These are phyloP conservation scores for Pachypanchax playfairii DNA, from an alignment of 2,113 vertebrate species.

Conservation along the genomic window DNA sequence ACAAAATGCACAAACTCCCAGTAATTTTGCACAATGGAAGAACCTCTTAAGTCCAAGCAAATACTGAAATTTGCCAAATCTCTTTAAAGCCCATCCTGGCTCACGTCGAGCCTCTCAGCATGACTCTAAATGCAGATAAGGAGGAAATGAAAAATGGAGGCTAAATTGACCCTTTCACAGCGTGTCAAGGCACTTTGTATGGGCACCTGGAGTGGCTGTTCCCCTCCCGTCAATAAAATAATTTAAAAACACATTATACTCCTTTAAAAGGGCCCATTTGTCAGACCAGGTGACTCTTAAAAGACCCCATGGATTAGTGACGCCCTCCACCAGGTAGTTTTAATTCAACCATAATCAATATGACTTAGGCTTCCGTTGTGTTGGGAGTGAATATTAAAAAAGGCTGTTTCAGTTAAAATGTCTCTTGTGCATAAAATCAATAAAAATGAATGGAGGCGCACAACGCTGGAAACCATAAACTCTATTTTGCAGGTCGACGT, in stretches of 20 bases:
- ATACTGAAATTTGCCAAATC: conserved; percentile 83
- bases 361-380: conserved; percentile 77
- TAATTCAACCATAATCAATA: conserved; percentile 83
- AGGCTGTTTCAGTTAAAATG: conserved; percentile 70
- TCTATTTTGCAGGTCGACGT: conserved; percentile 8
- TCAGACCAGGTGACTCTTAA: conserved; percentile 99
- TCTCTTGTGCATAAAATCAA: conserved; percentile 72
- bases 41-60: conserved; percentile 81
- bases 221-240: conserved; percentile 96
- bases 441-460: conserved; percentile 61
- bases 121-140: conserved; percentile 88
- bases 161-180: conserved; percentile 99
- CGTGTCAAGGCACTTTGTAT: conserved; percentile 90
- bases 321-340: conserved; percentile 84
- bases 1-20: conserved; percentile 39
- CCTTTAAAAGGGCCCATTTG: conserved; percentile 96
- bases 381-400: conserved; percentile 79
- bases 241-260: conserved; percentile 98
- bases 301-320: conserved; percentile 90
- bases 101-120: conserved; percentile 83
- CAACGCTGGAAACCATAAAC: conserved; percentile 30
- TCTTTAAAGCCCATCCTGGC: conserved; percentile 58
- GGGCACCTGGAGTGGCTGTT: conserved; percentile 93
- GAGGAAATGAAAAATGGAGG: conserved; percentile 95
- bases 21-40: conserved; percentile 80